phyloP scores from a whole-genome alignment of 1,140 invertebrate species.

The Drosophila subpulchrella region DNA sequence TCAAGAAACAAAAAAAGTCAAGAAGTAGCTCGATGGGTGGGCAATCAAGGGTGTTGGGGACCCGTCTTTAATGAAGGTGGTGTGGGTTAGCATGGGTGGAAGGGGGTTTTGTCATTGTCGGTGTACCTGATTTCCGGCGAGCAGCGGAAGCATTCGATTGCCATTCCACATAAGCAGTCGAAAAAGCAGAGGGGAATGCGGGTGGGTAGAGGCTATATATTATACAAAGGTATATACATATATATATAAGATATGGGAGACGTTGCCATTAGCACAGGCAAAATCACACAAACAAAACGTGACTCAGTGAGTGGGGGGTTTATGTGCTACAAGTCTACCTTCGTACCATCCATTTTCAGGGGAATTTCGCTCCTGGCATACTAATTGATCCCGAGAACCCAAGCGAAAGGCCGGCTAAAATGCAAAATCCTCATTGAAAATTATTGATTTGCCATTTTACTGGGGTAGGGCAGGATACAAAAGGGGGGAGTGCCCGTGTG shows the following conservation, averaged over 20 bases:
- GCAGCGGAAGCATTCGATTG: constrained; percentile 79
- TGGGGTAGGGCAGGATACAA: constrained; percentile 33
- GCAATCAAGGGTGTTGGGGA: constrained; percentile 1
- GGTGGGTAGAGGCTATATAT: neutral
- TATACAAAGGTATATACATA: neutral
- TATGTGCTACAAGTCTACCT: constrained; percentile 3
- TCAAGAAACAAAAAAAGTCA: constrained; percentile 9
- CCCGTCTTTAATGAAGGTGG: constrained; percentile 5
- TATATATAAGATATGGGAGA: constrained; percentile 23
- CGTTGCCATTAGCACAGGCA: constrained; percentile 27
- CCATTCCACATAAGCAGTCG: constrained; percentile 43
- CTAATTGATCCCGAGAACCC: constrained; percentile 42
- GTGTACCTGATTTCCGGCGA: constrained; percentile 78
- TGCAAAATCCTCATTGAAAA: constrained; percentile 74
- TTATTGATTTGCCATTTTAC: constrained; percentile 72
- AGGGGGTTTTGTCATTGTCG: constrained; percentile 27
- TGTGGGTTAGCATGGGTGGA: neutral
- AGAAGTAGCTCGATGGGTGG: constrained; percentile 27
- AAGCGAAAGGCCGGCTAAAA: constrained; percentile 11
- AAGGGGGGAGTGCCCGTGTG: neutral
- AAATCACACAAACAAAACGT: constrained; percentile 40
- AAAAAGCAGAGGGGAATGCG: neutral
- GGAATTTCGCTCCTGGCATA: constrained; percentile 53
- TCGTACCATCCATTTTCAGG: neutral
- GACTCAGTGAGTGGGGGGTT: constrained; percentile 27